Evolutionary conservation across 2,797 vertebrate genomes (phyloP), one percentile per base, ranked within the genome.

Genomic region (Acipenser transmontanus): DNA sequence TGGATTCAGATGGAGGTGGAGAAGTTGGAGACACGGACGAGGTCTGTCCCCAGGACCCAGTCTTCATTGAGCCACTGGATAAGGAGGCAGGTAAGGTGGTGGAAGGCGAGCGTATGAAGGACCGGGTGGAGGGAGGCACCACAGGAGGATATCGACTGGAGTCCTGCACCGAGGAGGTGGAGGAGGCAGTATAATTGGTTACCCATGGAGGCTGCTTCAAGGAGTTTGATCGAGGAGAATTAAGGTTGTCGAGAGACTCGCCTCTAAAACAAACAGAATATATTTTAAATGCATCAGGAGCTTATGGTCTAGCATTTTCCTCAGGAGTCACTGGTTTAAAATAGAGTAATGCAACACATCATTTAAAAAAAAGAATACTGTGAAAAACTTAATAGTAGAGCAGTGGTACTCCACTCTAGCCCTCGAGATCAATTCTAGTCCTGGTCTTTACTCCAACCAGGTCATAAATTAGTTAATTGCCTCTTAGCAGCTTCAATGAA

Each of bases 161-260:
- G 63, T 91, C 90, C 70, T 89, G 87, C 68, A 72, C 82, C 0
- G 85, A 84, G 47, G 85, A 82, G 64, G 84, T 72, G 6, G 83
- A 85, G 0, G 84, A 77, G 70, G 68, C 70, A 62, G 87, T 34
- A 34, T 34, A 84, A 54, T 71, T 91, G 81, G 83, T 69, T 68
- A 89, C 78, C 92, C 92, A 89, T 0, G 93, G 88, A 0, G 92
- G 83, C 48, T 85, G 93, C 75, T 87, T 91, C 79, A 91, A 89
- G 0, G 88, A 89, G 62, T 7, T 75, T 0, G 76, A 64, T 75
- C 80, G 80, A 56, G 88, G 81, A 63, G 82, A 76, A 76, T 98
- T 94, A 60, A 98, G 82, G 73, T 97, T 93, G 84, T 99, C 95
- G 66, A 98, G 84, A 73, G 95, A 98, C 78, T 98, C 96, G 0